These are phyloP conservation scores for Galagoides demidoff DNA, from an alignment of 2,797 vertebrate species.

Conservation along the genomic window DNA sequence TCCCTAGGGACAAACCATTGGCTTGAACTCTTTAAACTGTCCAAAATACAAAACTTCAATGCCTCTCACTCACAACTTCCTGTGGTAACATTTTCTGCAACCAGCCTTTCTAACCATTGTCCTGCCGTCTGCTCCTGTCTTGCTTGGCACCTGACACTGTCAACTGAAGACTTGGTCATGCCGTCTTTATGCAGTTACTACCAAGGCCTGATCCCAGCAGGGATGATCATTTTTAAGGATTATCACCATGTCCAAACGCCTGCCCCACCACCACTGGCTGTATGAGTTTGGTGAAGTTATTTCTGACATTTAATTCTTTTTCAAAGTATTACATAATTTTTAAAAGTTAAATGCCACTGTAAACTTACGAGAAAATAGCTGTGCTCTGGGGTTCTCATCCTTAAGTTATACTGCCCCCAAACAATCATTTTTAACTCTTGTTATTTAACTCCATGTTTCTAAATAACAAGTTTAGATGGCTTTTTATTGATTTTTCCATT, in stretches of 20 bases:
- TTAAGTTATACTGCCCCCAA: background rate
- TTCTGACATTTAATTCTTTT: slow-evolving; percentile 37
- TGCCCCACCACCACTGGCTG: background rate
- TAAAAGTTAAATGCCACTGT: background rate
- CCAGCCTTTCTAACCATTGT: background rate
- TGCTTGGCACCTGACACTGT: background rate
- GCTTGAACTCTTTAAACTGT: background rate
- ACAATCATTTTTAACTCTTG: slow-evolving; percentile 34
- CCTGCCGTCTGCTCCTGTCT: background rate
- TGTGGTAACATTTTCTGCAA: background rate
- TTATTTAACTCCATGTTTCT: background rate
- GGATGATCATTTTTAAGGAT: background rate
- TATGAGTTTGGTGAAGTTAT: background rate
- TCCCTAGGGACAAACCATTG: background rate
- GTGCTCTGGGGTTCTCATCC: background rate
- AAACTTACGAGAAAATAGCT: background rate
- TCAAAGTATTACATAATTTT: slow-evolving; percentile 6
- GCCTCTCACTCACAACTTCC: background rate
- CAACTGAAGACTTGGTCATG: background rate
- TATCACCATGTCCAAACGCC: background rate
- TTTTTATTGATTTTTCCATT: background rate
- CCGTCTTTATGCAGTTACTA: background rate
- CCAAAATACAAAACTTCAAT: background rate
- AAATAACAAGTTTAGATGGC: background rate
- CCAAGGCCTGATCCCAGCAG: background rate